These are phyloP conservation scores for Nanger granti DNA, from an alignment of 2,113 vertebrate genomes.

Conservation along the genomic window DNA sequence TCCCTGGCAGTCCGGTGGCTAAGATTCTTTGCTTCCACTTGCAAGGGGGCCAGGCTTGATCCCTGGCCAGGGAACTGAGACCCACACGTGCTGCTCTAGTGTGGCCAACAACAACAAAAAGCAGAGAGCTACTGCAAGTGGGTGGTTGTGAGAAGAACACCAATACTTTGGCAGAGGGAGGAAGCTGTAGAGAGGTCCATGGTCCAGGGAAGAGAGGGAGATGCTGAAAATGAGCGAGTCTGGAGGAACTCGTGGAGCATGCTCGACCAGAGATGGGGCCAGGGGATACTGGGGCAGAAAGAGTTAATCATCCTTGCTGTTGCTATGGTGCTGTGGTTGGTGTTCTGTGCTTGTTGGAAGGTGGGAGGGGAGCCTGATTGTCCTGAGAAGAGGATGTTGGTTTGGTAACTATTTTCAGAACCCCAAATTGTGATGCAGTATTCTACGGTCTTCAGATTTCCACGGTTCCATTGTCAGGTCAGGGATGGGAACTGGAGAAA, in stretches of 20 bases:
- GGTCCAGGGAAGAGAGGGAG: neutral
- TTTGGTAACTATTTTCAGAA: neutral
- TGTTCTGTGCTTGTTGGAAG: neutral
- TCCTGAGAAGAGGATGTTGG: neutral
- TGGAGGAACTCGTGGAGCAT: neutral
- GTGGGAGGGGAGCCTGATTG: neutral
- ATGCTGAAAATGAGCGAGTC: neutral
- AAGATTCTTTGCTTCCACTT: neutral
- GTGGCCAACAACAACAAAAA: neutral
- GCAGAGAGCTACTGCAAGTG: neutral
- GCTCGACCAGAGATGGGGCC: neutral
- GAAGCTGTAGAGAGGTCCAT: fast-evolving
- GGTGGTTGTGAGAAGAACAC: neutral
- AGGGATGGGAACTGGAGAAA: neutral
- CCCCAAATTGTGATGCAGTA: neutral
- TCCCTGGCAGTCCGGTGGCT: neutral
- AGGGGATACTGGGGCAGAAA: neutral
- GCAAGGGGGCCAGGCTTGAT: neutral
- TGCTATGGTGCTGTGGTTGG: neutral
- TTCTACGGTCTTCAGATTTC: neutral
- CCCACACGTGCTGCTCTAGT: neutral
- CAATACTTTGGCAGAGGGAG: neutral
- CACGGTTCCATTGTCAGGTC: neutral
- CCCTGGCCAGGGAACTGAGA: neutral
- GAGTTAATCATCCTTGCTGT: neutral